Conservation (phyloP, 2,113 vertebrate genomes). For the Gymnogyps californianus region DNA sequence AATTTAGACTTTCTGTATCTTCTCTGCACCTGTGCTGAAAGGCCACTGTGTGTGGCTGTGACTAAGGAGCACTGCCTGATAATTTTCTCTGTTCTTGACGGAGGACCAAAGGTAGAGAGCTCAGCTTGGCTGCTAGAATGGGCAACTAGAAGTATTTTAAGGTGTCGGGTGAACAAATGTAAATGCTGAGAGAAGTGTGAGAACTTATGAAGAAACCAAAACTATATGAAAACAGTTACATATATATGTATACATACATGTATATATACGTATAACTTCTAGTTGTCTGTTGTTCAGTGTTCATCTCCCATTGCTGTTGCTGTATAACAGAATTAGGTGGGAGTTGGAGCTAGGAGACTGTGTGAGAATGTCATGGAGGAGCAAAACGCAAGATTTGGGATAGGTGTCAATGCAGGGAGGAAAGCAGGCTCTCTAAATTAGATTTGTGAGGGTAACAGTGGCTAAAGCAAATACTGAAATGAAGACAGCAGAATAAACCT, state of each 20-base stretch:
- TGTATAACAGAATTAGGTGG: not conserved
- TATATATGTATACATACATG: not conserved
- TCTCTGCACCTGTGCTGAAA: not conserved
- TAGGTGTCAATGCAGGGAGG: not conserved
- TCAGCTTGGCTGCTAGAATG: not conserved
- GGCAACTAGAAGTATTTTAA: not conserved
- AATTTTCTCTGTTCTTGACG: not conserved
- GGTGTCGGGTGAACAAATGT: not conserved
- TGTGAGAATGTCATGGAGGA: not conserved
- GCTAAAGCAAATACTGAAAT: not conserved
- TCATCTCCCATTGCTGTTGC: not conserved
- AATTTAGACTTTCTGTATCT: not conserved
- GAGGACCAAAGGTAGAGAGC: not conserved
- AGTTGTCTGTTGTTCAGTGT: not conserved
- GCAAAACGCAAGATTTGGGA: not conserved
- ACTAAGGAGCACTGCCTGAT: not conserved
- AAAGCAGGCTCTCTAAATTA: not conserved
- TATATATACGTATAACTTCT: not conserved
- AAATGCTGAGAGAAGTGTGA: not conserved
- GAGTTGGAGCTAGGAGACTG: not conserved
- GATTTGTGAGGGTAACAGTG: not conserved
- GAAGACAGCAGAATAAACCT: not conserved
- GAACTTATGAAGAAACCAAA: not conserved
- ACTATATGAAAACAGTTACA: not conserved
- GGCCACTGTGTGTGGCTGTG: not conserved